Evolutionary conservation across 2,797 vertebrate species (phyloP).

Genomic region (Bradypus variegatus): DNA sequence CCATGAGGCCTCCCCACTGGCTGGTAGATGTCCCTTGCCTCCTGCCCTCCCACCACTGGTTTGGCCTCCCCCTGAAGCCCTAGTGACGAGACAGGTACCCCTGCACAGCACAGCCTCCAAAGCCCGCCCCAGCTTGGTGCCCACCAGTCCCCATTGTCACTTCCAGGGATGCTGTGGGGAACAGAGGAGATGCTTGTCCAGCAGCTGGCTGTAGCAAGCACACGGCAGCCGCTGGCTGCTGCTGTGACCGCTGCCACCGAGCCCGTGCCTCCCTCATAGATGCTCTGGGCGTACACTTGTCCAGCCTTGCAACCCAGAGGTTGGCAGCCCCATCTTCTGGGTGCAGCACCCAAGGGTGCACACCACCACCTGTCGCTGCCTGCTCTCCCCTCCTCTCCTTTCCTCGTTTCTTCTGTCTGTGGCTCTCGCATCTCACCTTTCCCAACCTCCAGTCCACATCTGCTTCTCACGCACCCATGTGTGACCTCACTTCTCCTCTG

Average conservation of each 20-base stretch:
- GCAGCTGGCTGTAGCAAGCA: fast-evolving
- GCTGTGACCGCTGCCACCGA: neutral
- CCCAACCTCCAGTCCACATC: neutral
- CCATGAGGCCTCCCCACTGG: neutral
- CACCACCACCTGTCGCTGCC: neutral
- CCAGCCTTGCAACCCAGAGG: neutral
- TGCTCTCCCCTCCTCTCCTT: neutral
- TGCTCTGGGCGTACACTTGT: neutral
- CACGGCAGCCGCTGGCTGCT: fast-evolving
- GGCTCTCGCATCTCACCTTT: neutral
- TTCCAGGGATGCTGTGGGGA: neutral
- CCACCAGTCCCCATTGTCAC: neutral
- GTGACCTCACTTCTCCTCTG: neutral
- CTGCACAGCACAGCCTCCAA: no score
- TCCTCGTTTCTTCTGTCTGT: neutral
- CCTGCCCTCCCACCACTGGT: neutral
- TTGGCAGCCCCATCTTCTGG: neutral
- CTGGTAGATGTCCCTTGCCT: neutral
- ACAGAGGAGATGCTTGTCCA: neutral
- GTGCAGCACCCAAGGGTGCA: neutral
- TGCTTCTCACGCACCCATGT: neutral
- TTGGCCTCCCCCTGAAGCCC: neutral
- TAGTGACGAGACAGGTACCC: neutral
- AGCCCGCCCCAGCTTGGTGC: neutral
- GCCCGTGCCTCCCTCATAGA: neutral